Evolutionary conservation across 1,140 invertebrate genomes (phyloP).

Genomic region (Diplogasteroides magnus): DNA sequence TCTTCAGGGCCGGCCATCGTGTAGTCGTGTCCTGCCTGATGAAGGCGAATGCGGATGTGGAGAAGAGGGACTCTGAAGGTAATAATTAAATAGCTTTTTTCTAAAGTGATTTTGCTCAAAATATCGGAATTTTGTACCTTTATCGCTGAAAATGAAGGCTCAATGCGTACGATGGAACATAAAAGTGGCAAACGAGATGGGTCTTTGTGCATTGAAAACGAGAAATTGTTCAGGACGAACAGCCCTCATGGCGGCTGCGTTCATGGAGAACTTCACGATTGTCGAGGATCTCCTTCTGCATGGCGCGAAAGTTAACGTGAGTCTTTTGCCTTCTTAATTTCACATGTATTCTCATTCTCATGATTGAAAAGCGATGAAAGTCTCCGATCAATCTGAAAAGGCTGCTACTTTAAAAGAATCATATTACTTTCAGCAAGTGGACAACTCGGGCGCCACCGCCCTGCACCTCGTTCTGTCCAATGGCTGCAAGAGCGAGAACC

Average conservation of each 20-base stretch:
- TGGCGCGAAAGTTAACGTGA: conserved; percentile 21
- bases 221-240: conserved; percentile 8
- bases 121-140: no score
- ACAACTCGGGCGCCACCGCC: conserved; percentile 31
- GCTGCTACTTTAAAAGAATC: no score
- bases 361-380: no score
- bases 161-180: no score
- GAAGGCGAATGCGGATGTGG: conserved; percentile 23
- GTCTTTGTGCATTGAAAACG: neutral
- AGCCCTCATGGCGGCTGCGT: conserved; percentile 33
- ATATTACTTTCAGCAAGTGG: conserved; percentile 18
- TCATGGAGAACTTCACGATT: conserved; percentile 31
- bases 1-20: conserved; percentile 17
- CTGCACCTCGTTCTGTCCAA: conserved; percentile 32
- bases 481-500: conserved; percentile 23
- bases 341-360: neutral
- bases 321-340: neutral
- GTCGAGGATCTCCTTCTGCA: conserved; percentile 15
- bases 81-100: no score
- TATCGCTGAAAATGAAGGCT: no score
- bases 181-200: neutral
- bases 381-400: no score
- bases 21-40: conserved; percentile 11
- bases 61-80: conserved; percentile 28
- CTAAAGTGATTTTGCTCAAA: no score